These are phyloP conservation scores for Thaumatotibia leucotreta DNA, from an alignment of 1,140 invertebrate genomes.

Conservation along the genomic window DNA sequence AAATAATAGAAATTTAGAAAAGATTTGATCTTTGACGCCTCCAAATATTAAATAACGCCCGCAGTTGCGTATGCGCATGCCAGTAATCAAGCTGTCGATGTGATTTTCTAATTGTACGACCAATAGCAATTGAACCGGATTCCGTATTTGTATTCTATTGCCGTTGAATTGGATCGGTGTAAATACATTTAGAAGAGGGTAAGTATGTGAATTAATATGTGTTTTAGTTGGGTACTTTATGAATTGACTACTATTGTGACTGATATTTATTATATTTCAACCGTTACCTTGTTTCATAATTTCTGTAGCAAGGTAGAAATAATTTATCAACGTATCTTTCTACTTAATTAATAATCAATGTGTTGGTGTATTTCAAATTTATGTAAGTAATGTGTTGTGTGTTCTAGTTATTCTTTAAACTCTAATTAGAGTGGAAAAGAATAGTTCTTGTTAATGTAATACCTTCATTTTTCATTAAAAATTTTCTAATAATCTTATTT, in stretches of 20 bases:
- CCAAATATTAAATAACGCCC: neutral
- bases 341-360: neutral
- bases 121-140: conserved; percentile 4
- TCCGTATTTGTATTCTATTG: conserved; percentile 8
- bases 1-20: neutral
- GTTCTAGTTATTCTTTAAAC: too few species aligned
- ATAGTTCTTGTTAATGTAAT: too few species aligned
- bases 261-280: neutral
- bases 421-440: too few species aligned
- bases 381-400: too few species aligned
- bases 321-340: neutral
- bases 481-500: neutral
- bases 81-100: neutral
- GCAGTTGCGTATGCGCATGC: neutral
- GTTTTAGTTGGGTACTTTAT: neutral
- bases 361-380: neutral
- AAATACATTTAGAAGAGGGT: neutral
- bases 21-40: neutral
- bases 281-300: neutral
- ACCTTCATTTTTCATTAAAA: too few species aligned
- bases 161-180: neutral
- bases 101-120: conserved; percentile 10
- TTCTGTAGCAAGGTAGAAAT: neutral
- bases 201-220: neutral
- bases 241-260: neutral